These are phyloP conservation scores for Drosophila nigromelanica DNA, from an alignment of 1,140 invertebrate genomes.

Conservation along the genomic window DNA sequence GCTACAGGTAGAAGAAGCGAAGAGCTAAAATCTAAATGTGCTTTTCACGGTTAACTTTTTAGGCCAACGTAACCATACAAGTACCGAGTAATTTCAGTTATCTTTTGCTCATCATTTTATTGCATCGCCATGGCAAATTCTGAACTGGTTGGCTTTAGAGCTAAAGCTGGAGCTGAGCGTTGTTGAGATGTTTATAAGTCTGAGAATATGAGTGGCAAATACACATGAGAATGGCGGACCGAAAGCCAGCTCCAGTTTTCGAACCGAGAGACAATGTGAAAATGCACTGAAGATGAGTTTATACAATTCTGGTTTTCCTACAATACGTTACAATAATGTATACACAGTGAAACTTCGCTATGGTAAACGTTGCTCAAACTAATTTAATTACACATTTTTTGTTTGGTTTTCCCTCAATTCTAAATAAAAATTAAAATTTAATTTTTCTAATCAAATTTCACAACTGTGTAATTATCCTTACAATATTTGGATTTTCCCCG, in stretches of 20 bases:
- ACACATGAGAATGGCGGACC: conserved; percentile 27
- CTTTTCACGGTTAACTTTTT: conserved; percentile 75
- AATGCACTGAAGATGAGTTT: conserved; percentile 2
- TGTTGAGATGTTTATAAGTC: conserved; percentile 59
- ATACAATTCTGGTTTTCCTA: conserved; percentile 2
- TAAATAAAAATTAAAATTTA: not conserved
- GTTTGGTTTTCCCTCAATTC: not conserved
- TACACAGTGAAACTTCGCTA: conserved; percentile 5
- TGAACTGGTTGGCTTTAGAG: conserved; percentile 32
- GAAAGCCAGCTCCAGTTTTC: conserved; percentile 29
- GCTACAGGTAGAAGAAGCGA: conserved; percentile 38
- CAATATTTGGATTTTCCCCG: not conserved
- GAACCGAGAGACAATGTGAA: conserved; percentile 26
- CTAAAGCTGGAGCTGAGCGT: conserved; percentile 52
- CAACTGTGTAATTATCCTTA: not conserved
- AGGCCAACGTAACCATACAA: conserved; percentile 64
- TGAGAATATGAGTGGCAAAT: conserved; percentile 55
- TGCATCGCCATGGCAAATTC: conserved; percentile 60
- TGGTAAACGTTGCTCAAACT: too few relatives aligned
- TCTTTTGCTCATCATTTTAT: conserved; percentile 78
- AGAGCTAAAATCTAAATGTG: conserved; percentile 60
- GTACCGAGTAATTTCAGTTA: conserved; percentile 72
- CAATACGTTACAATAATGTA: not conserved
- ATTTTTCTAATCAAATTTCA: not conserved
- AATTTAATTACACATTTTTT: too few relatives aligned